Percentiles rank a stretch among this genome's conserved stretches.
These are phyloP conservation scores for Apodemia duryi DNA, from an alignment of 2,888 invertebrate species.

Conservation along the genomic window DNA sequence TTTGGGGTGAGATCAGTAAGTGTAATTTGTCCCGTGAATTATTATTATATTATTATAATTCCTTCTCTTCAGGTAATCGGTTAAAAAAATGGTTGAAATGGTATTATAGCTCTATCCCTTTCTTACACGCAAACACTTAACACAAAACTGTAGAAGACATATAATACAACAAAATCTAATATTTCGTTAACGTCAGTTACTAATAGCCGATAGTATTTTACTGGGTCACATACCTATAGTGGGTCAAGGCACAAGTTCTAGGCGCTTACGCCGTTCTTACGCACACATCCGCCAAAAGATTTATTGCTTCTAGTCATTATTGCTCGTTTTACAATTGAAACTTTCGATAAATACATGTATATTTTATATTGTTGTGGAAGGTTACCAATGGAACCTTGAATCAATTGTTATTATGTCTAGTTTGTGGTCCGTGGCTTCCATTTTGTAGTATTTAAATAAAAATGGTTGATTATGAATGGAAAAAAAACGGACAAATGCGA, in stretches of 20 bases:
- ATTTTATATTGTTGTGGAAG: slow-evolving; percentile 23
- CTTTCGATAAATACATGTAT: slow-evolving; percentile 46
- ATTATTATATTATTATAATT: too few species aligned
- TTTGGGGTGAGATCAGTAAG: too few species aligned
- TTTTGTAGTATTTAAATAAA: not conserved
- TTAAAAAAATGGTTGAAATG: too few species aligned
- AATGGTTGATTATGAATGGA: too few species aligned
- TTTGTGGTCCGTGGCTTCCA: not conserved
- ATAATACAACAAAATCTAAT: not conserved
- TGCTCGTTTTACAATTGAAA: slow-evolving; percentile 59
- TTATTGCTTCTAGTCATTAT: slow-evolving; percentile 58
- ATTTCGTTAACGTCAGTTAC: too few species aligned
- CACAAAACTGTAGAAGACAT: not conserved
- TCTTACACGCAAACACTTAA: too few species aligned
- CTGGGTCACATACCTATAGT: slow-evolving; percentile 34
- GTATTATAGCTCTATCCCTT: too few species aligned
- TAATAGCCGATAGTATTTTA: slow-evolving; percentile 21
- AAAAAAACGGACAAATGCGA: too few species aligned
- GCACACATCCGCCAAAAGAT: slow-evolving; percentile 51
- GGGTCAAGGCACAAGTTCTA: slow-evolving; percentile 37
- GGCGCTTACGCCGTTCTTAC: slow-evolving; percentile 29
- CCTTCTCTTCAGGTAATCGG: too few species aligned
- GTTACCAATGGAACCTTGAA: slow-evolving; percentile 27
- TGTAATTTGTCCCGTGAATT: too few species aligned
- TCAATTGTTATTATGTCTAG: slow-evolving; percentile 7